Base-by-base conservation (phyloP, 2,113 vertebrate species). In the Axis porcinus region DNA sequence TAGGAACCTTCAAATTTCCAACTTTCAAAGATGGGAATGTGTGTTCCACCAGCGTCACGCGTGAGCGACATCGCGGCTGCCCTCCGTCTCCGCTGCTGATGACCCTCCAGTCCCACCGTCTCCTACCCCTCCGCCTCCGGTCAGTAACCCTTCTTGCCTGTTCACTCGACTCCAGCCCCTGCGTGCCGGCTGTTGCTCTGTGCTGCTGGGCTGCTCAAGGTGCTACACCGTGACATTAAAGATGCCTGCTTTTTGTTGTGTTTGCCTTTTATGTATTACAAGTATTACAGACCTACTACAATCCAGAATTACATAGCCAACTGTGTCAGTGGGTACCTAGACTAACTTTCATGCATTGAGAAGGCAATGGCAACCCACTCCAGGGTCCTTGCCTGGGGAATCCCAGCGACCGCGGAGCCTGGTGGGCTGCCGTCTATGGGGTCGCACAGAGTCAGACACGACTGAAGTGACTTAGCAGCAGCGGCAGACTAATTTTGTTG, bases 31-130 rank as follows among this genome's bases (percentile, higher is more conserved):
- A 6, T 27, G 23, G 6, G 70, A 43, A 25, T 14, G 23, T 14
- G 70, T 43, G 36, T 3, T 43, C 70, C 36, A 27, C 27, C 70
- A 76, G 0, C 11, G 0, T 76, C 36, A 4, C 1, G 0, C 23
- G 1, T 43, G 13, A 43, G 23, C 3, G 70, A 4, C 23, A 1
- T 0, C 12, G 23, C 3, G 7, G 70, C 36, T 0, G 23, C 23
- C 36, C 36, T 13, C 36, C 12, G 1, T 76, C 21, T 40, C 36
- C 12, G 4, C 2, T 5, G 36, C 70, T 76, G 23, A 76, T 7
- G 70, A 13, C 36, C 6, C 70, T 76, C 23, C 36, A 76, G 36
- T 40, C 3, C 36, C 7, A 14, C 70, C 23, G 1, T 3, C 36
- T 27, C 23, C 36, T 2, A 7, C 23, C 36, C 5, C 11, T 6